These are phyloP conservation scores for Drosophila takahashii DNA, from an alignment of 1,140 invertebrate species.

Conservation along the genomic window DNA sequence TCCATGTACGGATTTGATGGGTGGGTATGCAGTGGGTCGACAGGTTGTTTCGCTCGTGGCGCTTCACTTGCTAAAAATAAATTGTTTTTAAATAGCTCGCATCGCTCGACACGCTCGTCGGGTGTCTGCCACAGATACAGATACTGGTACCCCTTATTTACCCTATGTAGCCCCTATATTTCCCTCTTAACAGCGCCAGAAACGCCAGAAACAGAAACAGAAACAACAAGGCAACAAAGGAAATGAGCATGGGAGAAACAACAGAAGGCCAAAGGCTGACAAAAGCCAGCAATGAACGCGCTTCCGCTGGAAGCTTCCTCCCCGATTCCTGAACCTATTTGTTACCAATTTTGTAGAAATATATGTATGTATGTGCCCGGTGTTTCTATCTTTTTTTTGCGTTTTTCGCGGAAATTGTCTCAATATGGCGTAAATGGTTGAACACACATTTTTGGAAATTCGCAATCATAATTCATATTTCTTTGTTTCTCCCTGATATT, in stretches of 20 bases:
- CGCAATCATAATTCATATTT: background rate
- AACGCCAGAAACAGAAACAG: background rate
- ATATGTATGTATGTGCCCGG: conserved; percentile 13
- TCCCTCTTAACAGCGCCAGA: background rate
- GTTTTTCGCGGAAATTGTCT: conserved; percentile 48
- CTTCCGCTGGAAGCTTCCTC: conserved; percentile 55
- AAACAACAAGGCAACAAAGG: conserved; percentile 12
- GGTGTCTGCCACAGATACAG: conserved; percentile 35
- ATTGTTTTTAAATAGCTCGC: conserved; percentile 80
- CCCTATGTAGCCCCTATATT: background rate
- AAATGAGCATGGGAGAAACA: conserved; percentile 23
- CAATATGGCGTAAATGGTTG: conserved; percentile 48
- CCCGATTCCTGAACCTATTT: conserved; percentile 64
- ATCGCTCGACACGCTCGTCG: conserved; percentile 43
- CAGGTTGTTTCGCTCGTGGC: conserved; percentile 67
- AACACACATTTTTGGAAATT: conserved; percentile 11
- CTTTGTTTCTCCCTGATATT: background rate
- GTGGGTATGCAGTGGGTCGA: conserved; percentile 36
- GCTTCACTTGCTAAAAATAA: conserved; percentile 75
- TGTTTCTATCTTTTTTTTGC: background rate
- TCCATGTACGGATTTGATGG: conserved; percentile 1
- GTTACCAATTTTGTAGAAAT: conserved; percentile 68
- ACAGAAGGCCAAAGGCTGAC: conserved; percentile 37
- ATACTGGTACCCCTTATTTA: conserved; percentile 34
- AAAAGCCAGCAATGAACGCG: conserved; percentile 68